Base-by-base conservation (phyloP, 1,140 invertebrate species). In the Zaprionus capensis region DNA sequence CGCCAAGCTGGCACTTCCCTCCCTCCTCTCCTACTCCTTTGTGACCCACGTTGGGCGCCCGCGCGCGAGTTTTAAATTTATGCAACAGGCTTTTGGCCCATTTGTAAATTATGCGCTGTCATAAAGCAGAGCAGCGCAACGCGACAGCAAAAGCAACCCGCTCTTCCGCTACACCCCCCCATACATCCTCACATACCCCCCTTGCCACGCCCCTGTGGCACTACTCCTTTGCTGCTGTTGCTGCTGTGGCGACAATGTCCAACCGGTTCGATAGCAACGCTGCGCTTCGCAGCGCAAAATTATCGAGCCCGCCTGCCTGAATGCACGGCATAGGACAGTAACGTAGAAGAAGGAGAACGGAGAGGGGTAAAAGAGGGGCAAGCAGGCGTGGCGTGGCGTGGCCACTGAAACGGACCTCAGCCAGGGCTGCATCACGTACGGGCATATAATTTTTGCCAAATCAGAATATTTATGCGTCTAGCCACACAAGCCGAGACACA, bases 391-490 rank as follows among this genome's bases (percentile, higher is more conserved):
- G 20, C 11, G 2, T 22, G 22, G 22, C 22, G 22, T 36, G 49
- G 36, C n/a, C 11, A 44, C 49, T 22, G 56, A 46, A 38, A 59
- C 24, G 49, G 49, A 53, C n/a, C 55, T 61, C 46, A 12, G 67
- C 31, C 49, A 58, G 67, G 58, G 57, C 71, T 68, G 69, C 85
- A 84, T 75, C 87, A 88, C 84, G 84, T 87, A 88, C 84, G 51
- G 81, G 81, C 84, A 87, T 87, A 91, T 87, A 87, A 91, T 91
- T 91, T 91, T 87, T 88, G 76, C 87, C 83, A 91, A 91, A 91
- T 91, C 82, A 91, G 87, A 91, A 91, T 91, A 91, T 91, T 91
- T 91, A 91, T 91, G 87, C 87, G 87, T 91, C 87, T 91, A 91
- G 87, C 87, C 87, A 69, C 80, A 72, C 59, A 53, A 70, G 24